Evolutionary conservation across 2,113 vertebrate species (phyloP).

Genomic region (Copsychus sechellarum): DNA sequence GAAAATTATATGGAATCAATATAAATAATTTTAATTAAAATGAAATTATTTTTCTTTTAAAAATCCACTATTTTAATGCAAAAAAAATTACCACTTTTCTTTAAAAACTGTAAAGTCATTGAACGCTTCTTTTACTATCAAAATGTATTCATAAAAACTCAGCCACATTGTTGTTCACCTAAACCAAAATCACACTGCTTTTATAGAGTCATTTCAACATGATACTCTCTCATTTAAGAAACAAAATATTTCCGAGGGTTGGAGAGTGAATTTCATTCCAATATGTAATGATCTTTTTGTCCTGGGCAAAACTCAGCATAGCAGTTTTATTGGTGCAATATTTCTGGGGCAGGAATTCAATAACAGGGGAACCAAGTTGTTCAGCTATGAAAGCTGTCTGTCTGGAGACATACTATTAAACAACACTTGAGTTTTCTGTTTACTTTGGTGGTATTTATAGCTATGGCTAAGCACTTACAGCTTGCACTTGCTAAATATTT

Average conservation of each 20-base stretch:
- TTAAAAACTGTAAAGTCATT: background rate
- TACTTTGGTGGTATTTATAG: slow-evolving; percentile 25
- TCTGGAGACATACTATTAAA: slow-evolving; percentile 40
- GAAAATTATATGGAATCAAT: background rate
- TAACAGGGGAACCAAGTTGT: background rate
- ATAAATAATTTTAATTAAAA: background rate
- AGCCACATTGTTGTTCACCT: background rate
- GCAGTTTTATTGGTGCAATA: slow-evolving; percentile 25
- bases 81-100: accelerated
- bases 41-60: background rate
- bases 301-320: background rate
- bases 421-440: slow-evolving; percentile 36
- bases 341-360: slow-evolving; percentile 31
- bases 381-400: slow-evolving; percentile 32
- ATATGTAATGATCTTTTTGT: background rate
- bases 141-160: background rate
- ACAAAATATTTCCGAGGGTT: background rate
- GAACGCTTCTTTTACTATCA: background rate
- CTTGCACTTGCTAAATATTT: slow-evolving; percentile 25
- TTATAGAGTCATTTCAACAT: background rate
- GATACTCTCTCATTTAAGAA: background rate
- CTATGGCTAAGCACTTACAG: background rate
- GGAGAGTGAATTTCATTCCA: background rate
- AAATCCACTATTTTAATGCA: background rate
- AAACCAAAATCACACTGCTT: background rate